Base-by-base conservation (phyloP, 1,140 invertebrate species). In the Drosophila seguyi region DNA sequence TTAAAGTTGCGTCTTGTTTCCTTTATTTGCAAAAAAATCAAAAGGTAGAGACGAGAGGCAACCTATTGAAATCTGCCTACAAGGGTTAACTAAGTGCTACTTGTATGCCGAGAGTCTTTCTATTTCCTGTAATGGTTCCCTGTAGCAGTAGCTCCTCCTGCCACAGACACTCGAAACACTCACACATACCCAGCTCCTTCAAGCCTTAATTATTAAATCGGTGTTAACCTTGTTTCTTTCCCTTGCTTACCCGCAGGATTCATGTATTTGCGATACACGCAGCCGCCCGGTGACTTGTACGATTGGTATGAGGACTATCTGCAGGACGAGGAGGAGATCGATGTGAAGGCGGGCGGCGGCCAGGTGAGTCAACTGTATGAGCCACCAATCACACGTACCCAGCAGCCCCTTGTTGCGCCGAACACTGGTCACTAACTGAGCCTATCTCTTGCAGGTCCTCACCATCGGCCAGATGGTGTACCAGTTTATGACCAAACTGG, bases 261-360 rank as follows among this genome's bases (percentile, higher is more conserved):
- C 81, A 95, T 95, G 95, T 95, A 95, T 81, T 94, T 94, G 91
- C 97, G 98, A 91, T 99, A 98, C 92, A 99, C 98, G 14, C 98
- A 99, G 93, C 98, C 98, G 29, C 99, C 99, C 6, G 95, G 95
- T 44, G 98, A 99, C 93, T 94, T 99, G 56, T 99, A 98, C 94
- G 96, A 97, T 87, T 99, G 99, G 99, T 99, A 98, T 93, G 97
- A 97, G 91, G 95, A 97, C 16, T 99, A 99, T 94, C 94, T 99
- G 67, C 98, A 99, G 92, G 98, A 99, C 93, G 96, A 98, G 87
- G 98, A 99, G 95, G 98, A 99, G 92, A 94, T 99, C 57, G 99
- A 99, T 93, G 98, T 99, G 0, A 98, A 99, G 93, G 98, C 99
- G 53, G 99, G 99, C 52, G 98, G 98, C 58, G 99, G 99, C 27